Percentiles rank a stretch among this genome's conserved stretches.
Evolutionary conservation across 2,113 vertebrate species (phyloP).

Genomic region (Sylvietta virens): DNA sequence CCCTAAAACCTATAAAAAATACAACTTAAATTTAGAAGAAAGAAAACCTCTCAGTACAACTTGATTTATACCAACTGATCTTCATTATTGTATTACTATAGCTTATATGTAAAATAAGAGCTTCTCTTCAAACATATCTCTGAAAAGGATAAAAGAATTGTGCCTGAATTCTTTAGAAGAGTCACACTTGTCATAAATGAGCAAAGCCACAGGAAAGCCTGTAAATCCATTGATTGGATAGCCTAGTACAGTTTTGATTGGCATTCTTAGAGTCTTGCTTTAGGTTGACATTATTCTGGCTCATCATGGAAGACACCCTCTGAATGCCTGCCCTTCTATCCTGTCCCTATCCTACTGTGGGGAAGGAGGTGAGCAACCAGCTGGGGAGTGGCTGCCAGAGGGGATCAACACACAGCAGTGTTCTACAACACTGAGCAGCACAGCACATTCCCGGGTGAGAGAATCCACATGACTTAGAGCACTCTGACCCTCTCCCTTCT

Average conservation of each 20-base stretch:
- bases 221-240: neutral
- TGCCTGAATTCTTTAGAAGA: neutral
- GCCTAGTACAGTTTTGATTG: neutral
- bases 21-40: neutral
- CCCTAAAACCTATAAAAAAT: neutral
- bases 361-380: rapidly evolving
- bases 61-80: neutral
- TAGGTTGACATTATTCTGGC: neutral
- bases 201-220: neutral
- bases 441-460: neutral
- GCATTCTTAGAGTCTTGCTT: neutral
- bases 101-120: neutral
- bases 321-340: neutral
- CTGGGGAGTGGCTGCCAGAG: rapidly evolving
- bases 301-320: neutral
- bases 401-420: neutral
- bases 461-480: rapidly evolving
- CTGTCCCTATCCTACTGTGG: rapidly evolving
- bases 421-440: neutral
- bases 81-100: neutral
- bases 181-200: neutral
- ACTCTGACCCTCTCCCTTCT: neutral
- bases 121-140: neutral
- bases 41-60: neutral
- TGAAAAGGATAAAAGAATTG: neutral